phyloP scores from a whole-genome alignment of 92 coral and sea anemone species.

The Micromussa lordhowensis region DNA sequence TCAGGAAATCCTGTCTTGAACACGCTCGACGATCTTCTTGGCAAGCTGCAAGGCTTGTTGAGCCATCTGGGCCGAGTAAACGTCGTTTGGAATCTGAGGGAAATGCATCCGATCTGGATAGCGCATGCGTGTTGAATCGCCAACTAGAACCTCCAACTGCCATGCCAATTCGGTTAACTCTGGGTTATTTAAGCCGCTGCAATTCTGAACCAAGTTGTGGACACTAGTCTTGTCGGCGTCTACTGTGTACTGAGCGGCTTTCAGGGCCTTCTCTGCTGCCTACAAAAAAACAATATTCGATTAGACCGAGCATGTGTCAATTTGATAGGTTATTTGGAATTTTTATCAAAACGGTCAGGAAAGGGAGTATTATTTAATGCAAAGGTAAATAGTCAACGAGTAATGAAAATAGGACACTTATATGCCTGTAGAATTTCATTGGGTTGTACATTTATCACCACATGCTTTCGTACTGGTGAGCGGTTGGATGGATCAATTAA shows the following conservation, averaged over 20 bases:
- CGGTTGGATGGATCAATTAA: no score
- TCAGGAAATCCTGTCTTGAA: conserved; percentile 8
- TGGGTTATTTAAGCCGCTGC: conserved; percentile 34
- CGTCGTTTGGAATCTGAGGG: conserved; percentile 78
- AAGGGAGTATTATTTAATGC: no score
- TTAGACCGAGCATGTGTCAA: neutral
- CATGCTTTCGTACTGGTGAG: neutral
- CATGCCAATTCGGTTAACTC: conserved; percentile 43
- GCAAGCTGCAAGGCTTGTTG: conserved; percentile 43
- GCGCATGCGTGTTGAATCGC: conserved; percentile 79
- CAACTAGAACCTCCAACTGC: conserved; percentile 46
- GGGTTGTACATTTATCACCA: neutral
- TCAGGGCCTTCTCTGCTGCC: conserved; percentile 82
- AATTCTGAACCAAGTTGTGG: conserved; percentile 50
- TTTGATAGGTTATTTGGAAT: no score
- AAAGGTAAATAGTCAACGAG: no score
- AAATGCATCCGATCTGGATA: conserved; percentile 70
- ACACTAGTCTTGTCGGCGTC: conserved; percentile 62
- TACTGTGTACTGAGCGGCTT: conserved; percentile 71
- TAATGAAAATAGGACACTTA: neutral
- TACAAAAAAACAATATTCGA: neutral
- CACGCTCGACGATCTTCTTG: conserved; percentile 36
- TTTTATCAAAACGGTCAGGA: no score
- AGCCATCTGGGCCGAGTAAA: conserved; percentile 44
- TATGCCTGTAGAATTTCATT: neutral